Conservation (phyloP, 2,113 vertebrate genomes). For the Macquaria australasica region DNA sequence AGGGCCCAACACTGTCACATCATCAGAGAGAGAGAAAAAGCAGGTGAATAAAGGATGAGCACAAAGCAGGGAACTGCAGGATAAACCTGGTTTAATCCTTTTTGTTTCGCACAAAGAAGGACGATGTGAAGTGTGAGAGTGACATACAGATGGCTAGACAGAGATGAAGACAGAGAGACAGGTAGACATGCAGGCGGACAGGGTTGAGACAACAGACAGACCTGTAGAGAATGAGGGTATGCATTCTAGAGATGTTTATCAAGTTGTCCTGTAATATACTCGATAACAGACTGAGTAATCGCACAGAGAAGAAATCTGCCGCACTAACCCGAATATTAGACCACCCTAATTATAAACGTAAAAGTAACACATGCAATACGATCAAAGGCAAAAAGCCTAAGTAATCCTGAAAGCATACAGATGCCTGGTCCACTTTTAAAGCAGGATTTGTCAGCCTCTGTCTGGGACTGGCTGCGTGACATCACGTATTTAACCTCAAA, state of each 20-base stretch:
- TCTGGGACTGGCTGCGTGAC: too few species aligned
- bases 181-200: neutral
- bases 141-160: neutral
- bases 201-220: neutral
- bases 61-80: neutral
- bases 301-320: too few species aligned
- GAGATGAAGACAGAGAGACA: neutral
- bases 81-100: slow-evolving; percentile 15
- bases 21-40: slow-evolving; percentile 30
- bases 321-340: too few species aligned
- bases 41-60: neutral
- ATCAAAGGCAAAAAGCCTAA: neutral
- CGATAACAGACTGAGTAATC: neutral
- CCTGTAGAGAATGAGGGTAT: neutral
- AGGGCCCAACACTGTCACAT: slow-evolving; percentile 56
- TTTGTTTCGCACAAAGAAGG: neutral
- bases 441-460: too few species aligned
- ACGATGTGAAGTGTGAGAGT: neutral
- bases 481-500: neutral
- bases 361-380: too few species aligned
- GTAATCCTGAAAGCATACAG: neutral
- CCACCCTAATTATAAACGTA: too few species aligned
- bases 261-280: neutral
- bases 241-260: neutral
- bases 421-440: too few species aligned